phyloP scores from a whole-genome alignment of 2,113 vertebrate genomes.

The Dendrocopos noguchii region DNA sequence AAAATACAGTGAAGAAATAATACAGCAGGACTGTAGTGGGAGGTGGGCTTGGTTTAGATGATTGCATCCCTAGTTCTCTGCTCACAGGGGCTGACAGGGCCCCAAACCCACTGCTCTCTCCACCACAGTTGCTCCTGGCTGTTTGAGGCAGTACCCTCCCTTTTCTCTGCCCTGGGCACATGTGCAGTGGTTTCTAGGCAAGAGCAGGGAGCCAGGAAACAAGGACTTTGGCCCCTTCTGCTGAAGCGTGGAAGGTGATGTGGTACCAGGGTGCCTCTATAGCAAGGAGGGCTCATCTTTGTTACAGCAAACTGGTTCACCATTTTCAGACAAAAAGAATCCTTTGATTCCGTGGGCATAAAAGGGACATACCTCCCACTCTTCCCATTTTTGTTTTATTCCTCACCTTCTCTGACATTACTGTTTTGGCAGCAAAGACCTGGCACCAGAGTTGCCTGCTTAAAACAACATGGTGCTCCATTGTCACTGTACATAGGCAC shows the following conservation, averaged over 20 bases:
- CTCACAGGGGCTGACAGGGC: not conserved
- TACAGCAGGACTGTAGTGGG: not conserved
- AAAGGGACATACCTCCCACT: accelerated
- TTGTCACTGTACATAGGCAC: no score
- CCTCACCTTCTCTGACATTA: not conserved
- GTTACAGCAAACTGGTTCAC: not conserved
- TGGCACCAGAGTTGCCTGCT: not conserved
- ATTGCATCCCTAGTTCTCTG: not conserved
- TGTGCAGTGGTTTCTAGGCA: not conserved
- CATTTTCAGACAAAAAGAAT: not conserved
- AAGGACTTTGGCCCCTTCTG: not conserved
- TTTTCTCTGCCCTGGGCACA: not conserved
- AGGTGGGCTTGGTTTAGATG: not conserved
- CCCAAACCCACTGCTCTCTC: not conserved
- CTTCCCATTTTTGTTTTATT: not conserved
- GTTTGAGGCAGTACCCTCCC: not conserved
- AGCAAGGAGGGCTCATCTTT: not conserved
- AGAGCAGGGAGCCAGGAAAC: not conserved
- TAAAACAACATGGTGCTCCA: not conserved
- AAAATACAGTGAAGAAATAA: not conserved
- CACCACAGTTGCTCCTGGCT: not conserved
- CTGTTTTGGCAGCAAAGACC: not conserved
- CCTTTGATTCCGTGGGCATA: not conserved
- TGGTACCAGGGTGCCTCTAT: not conserved
- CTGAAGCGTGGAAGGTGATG: not conserved